A percentile compares a stretch with the other conserved stretches of the same genome.
phyloP scores from a whole-genome alignment of 92 coral and sea anemone genomes.

The Plumapathes pennacea region DNA sequence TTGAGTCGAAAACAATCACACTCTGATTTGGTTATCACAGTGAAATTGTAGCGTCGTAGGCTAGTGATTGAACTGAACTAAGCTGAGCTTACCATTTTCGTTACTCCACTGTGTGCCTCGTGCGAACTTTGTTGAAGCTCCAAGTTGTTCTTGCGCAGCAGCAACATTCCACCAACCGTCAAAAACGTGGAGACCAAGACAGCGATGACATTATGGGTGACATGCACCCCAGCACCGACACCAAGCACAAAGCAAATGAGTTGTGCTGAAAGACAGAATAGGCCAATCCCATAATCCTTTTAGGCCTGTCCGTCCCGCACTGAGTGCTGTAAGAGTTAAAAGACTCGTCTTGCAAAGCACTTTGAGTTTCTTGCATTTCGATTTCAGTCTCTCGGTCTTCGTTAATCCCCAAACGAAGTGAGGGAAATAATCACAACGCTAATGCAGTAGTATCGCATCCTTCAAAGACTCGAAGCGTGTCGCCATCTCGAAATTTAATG shows the following conservation, averaged over 20 bases:
- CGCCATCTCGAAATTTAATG: too few species aligned
- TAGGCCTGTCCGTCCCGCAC: constrained; percentile 15
- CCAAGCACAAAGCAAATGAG: constrained; percentile 35
- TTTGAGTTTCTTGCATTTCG: too few species aligned
- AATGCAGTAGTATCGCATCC: too few species aligned
- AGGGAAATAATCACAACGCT: too few species aligned
- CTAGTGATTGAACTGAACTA: neutral
- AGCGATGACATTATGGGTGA: constrained; percentile 17
- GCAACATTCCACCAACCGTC: constrained; percentile 19
- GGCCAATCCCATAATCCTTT: constrained; percentile 41
- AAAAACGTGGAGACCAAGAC: constrained; percentile 18
- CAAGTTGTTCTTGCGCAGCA: constrained; percentile 37
- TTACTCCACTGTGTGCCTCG: constrained; percentile 29
- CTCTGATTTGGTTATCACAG: too few species aligned
- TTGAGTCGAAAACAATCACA: too few species aligned
- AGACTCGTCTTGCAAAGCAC: too few species aligned
- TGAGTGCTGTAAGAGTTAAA: too few species aligned
- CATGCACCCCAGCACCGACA: constrained; percentile 12
- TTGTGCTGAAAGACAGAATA: constrained; percentile 37
- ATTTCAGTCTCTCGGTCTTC: neutral
- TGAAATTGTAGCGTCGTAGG: neutral
- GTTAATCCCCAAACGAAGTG: constrained; percentile 46
- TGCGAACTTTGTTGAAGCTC: constrained; percentile 9
- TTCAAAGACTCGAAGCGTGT: too few species aligned
- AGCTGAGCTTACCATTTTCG: constrained; percentile 33